These are phyloP conservation scores for Arion vulgaris DNA, from an alignment of 1,140 invertebrate genomes.

Conservation along the genomic window DNA sequence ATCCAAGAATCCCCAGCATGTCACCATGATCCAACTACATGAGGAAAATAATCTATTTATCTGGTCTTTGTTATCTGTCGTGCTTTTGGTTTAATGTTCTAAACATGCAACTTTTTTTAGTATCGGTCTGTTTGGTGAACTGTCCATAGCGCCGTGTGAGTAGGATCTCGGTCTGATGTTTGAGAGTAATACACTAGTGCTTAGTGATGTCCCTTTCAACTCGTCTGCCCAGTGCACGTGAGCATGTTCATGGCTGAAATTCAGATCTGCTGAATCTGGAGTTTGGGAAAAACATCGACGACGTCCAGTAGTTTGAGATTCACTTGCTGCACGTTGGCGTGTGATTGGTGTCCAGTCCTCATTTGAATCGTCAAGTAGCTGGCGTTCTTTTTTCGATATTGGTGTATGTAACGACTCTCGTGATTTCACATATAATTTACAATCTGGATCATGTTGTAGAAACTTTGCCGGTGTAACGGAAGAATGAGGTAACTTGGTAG, in stretches of 20 bases:
- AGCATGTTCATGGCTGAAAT: conserved; percentile 1
- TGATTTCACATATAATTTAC: conserved; percentile 6
- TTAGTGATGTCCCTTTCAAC: conserved; percentile 29
- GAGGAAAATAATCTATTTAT: too few species aligned
- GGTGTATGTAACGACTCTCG: background rate
- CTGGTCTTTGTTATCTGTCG: too few species aligned
- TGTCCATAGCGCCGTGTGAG: too few species aligned
- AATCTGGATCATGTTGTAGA: background rate
- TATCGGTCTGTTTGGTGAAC: too few species aligned
- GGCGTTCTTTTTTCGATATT: background rate
- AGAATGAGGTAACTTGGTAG: background rate
- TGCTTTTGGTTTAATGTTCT: too few species aligned
- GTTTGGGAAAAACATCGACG: background rate
- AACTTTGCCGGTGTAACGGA: background rate
- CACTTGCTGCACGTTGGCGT: conserved; percentile 3
- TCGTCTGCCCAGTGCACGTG: conserved; percentile 49
- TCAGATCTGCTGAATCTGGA: background rate
- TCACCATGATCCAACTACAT: too few species aligned
- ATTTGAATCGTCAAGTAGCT: background rate
- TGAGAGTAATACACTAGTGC: conserved; percentile 38
- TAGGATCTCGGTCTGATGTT: too few species aligned
- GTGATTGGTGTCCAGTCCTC: background rate
- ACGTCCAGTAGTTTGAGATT: conserved; percentile 16
- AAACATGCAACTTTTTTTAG: too few species aligned
- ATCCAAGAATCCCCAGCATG: too few species aligned